These are phyloP conservation scores for Amiota communis DNA, from an alignment of 2,888 invertebrate genomes.

Conservation along the genomic window DNA sequence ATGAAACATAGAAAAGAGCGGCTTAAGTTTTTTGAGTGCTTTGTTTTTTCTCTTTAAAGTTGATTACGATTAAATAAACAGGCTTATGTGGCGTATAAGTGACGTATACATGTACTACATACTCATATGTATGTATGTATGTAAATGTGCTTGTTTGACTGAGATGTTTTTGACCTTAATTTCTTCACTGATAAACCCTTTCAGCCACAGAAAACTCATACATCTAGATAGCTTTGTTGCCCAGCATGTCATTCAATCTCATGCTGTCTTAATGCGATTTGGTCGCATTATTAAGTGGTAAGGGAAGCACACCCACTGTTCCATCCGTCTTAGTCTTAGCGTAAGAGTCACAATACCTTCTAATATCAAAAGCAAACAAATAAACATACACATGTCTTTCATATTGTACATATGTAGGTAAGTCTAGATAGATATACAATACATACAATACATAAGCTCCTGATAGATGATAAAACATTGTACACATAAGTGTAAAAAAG, in stretches of 20 bases:
- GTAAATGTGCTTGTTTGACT: conserved; percentile 35
- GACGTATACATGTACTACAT: no score
- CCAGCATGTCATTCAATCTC: conserved; percentile 15
- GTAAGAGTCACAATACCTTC: neutral
- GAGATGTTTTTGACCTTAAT: conserved; percentile 62
- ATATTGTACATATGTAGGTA: neutral
- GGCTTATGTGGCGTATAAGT: conserved; percentile 63
- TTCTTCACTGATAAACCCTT: conserved; percentile 64
- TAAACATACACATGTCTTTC: neutral
- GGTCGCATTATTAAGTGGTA: conserved; percentile 1
- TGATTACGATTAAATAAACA: conserved; percentile 54
- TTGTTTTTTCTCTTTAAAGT: conserved; percentile 31
- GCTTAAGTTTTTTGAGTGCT: conserved; percentile 5
- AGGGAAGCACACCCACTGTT: neutral
- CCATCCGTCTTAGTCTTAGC: neutral
- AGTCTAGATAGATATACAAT: no score
- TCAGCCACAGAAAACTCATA: conserved; percentile 43
- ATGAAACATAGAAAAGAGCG: conserved; percentile 1
- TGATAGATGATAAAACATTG: no score
- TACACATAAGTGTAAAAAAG: no score
- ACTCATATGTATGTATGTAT: conserved; percentile 24
- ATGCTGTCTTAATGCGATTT: conserved; percentile 15
- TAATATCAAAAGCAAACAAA: neutral
- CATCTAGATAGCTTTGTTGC: conserved; percentile 7
- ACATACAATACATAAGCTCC: no score